Evolutionary conservation across 2,113 vertebrate genomes (phyloP).

Genomic region (Labrus mixtus): DNA sequence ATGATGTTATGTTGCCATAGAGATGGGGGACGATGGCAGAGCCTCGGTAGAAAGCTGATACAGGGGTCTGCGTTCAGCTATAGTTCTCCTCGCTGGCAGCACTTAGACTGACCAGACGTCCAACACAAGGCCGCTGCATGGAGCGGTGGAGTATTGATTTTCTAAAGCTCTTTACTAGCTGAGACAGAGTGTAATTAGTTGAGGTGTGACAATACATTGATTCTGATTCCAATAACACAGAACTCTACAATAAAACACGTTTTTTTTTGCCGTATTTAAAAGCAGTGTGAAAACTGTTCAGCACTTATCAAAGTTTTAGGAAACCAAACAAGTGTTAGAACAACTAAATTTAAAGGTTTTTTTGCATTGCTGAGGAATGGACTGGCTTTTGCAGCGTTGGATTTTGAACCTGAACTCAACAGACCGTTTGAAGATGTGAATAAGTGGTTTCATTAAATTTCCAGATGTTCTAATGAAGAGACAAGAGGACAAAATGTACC

Average conservation of each 20-base stretch:
- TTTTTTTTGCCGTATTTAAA: neutral
- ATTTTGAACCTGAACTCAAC: neutral
- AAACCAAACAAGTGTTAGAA: neutral
- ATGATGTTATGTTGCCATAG: conserved; percentile 41
- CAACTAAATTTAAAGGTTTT: neutral
- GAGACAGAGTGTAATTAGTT: neutral
- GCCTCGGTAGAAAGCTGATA: conserved; percentile 32
- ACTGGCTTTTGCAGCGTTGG: neutral
- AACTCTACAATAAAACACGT: neutral
- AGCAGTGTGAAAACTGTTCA: neutral
- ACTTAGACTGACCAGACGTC: conserved; percentile 1
- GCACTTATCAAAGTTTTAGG: neutral
- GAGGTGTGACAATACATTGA: neutral
- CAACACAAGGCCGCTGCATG: neutral
- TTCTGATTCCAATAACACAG: neutral
- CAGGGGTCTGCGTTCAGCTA: conserved; percentile 23
- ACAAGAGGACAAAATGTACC: neutral
- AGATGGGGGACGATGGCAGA: conserved; percentile 35
- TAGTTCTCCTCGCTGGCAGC: conserved; percentile 14
- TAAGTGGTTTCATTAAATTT: neutral
- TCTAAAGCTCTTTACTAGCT: neutral
- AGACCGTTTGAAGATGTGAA: neutral
- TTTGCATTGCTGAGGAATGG: neutral
- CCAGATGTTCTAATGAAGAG: neutral
- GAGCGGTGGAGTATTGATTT: neutral